phyloP scores from a whole-genome alignment of 2,113 vertebrate species.

The Pluvialis apricaria region DNA sequence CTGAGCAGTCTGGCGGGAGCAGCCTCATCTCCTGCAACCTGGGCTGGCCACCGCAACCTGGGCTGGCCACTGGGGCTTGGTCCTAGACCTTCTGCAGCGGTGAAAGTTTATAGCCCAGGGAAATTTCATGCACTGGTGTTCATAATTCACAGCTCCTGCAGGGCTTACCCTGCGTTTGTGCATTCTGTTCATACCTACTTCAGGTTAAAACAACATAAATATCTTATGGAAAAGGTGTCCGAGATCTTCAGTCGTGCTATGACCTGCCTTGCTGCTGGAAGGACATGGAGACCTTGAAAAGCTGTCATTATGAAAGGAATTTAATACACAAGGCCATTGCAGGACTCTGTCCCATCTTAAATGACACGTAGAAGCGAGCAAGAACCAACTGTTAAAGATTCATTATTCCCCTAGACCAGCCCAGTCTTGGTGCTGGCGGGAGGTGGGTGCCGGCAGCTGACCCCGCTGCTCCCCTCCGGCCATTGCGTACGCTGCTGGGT shows the following conservation, averaged over 20 bases:
- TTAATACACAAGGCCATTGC: not conserved
- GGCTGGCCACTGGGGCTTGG: not conserved
- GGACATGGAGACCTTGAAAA: not conserved
- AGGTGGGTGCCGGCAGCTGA: not conserved
- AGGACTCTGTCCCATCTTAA: not conserved
- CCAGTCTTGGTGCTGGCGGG: not conserved
- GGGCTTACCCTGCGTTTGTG: not conserved
- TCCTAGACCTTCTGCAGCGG: not conserved
- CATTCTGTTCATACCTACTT: not conserved
- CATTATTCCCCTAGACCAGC: not conserved
- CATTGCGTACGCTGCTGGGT: rapidly evolving
- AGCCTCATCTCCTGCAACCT: not conserved
- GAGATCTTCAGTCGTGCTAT: not conserved
- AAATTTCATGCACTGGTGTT: not conserved
- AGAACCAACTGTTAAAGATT: not conserved
- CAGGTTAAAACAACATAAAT: not conserved
- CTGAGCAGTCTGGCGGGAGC: not conserved
- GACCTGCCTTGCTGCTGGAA: not conserved
- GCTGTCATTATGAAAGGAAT: not conserved
- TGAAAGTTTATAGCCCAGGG: not conserved
- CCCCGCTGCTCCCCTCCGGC: not conserved
- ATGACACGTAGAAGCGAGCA: not conserved
- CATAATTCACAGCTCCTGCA: not conserved
- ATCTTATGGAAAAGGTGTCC: not conserved
- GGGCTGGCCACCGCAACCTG: not conserved